Evolutionary conservation across 2,888 invertebrate species (phyloP).

Genomic region (Geotrupes spiniger): DNA sequence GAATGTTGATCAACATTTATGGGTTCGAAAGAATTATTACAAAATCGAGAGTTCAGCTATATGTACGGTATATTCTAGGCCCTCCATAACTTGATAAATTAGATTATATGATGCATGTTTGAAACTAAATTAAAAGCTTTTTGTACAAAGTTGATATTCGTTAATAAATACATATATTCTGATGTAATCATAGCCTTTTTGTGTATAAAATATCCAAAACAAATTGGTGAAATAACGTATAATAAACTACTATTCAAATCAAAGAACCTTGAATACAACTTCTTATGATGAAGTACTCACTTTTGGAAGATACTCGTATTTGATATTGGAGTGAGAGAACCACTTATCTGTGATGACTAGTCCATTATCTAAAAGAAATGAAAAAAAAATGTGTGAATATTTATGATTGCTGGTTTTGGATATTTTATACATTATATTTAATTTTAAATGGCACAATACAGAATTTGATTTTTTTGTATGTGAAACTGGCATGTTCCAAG

Average conservation of each 20-base stretch:
- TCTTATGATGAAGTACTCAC: no score
- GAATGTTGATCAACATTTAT: slow-evolving; percentile 4
- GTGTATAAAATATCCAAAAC: slow-evolving; percentile 23
- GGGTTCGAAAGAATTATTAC: slow-evolving; percentile 11
- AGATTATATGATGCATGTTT: slow-evolving; percentile 50
- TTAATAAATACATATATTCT: slow-evolving; percentile 29
- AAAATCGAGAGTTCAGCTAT: slow-evolving; percentile 39
- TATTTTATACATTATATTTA: slow-evolving; percentile 18
- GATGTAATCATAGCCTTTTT: slow-evolving; percentile 33
- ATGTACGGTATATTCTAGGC: slow-evolving; percentile 49
- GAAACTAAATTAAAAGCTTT: slow-evolving; percentile 46
- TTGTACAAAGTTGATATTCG: slow-evolving; percentile 50
- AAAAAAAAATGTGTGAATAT: no score
- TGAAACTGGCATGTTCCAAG: slow-evolving; percentile 5
- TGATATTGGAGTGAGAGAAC: no score
- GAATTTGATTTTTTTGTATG: slow-evolving; percentile 13
- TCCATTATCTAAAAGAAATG: no score
- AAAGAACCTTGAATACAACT: no score
- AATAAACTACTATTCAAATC: no score
- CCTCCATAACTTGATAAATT: slow-evolving; percentile 49
- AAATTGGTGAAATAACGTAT: not conserved
- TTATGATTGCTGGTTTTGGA: slow-evolving; percentile 9
- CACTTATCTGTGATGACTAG: no score
- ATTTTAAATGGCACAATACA: slow-evolving; percentile 16
- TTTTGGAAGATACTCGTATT: no score